Percentiles rank a stretch among this genome's conserved stretches.
phyloP scores from a whole-genome alignment of 2,888 invertebrate species.

The Mamestra brassicae region DNA sequence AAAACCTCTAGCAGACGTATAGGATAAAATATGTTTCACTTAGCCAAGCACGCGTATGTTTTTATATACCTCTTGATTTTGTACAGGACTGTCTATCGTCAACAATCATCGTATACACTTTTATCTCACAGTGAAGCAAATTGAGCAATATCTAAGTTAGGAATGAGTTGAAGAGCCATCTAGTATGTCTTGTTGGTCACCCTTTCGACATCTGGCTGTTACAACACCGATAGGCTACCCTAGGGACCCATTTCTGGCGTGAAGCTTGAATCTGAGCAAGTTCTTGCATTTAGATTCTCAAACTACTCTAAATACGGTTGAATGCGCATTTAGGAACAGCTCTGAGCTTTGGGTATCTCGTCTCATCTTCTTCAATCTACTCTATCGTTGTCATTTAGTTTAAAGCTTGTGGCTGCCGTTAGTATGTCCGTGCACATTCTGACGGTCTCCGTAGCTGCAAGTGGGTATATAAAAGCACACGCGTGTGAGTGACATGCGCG shows the following conservation, averaged over 20 bases:
- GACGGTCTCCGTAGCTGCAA: not conserved
- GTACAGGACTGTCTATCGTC: not conserved
- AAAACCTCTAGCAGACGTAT: conserved; percentile 72
- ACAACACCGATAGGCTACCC: not conserved
- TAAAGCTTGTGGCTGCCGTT: not conserved
- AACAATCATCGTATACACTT: conserved; percentile 41
- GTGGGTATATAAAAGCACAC: conserved; percentile 36
- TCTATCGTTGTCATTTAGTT: not conserved
- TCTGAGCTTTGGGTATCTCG: not conserved
- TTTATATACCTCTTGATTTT: conserved; percentile 42
- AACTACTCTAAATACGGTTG: not conserved
- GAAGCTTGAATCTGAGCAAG: not conserved
- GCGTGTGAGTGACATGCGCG: conserved; percentile 9
- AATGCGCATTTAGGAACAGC: not conserved
- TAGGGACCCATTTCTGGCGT: not conserved
- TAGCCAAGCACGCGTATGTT: conserved; percentile 56
- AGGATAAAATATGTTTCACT: conserved; percentile 68
- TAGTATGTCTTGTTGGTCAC: not conserved
- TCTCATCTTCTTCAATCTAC: not conserved
- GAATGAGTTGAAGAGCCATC: not conserved
- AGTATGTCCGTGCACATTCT: not conserved
- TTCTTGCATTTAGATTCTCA: not conserved
- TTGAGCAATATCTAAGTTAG: conserved; percentile 41
- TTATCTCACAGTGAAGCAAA: conserved; percentile 39
- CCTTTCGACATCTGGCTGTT: not conserved